Percentiles rank a stretch among this genome's conserved stretches.
Evolutionary conservation across 2,797 vertebrate species (phyloP).

Genomic region (Cyclopterus lumpus): DNA sequence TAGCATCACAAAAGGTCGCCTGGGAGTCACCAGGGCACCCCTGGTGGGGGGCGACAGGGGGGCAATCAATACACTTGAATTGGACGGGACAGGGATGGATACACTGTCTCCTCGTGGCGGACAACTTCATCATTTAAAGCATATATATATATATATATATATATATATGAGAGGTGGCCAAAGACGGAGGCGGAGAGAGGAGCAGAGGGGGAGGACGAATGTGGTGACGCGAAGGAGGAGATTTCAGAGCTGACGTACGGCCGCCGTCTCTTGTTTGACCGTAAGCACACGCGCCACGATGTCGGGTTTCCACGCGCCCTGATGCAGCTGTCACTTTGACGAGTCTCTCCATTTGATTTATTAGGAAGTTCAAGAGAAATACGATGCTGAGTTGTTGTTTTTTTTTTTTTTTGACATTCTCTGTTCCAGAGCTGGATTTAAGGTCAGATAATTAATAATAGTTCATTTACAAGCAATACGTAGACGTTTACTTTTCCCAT

Average conservation of each 20-base stretch:
- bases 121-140: conserved; percentile 30
- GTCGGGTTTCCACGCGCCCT: conserved; percentile 5
- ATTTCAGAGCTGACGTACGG: conserved; percentile 19
- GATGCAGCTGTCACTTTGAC: conserved; percentile 18
- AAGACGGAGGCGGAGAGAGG: conserved; percentile 19
- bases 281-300: conserved; percentile 28
- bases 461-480: conserved; percentile 2
- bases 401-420: too few relatives aligned
- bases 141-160: too few relatives aligned
- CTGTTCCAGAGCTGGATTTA: too few relatives aligned
- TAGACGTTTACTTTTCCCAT: background rate
- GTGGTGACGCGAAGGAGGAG: background rate
- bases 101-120: background rate
- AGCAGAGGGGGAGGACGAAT: conserved; percentile 5
- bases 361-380: background rate
- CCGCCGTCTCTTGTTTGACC: conserved; percentile 35
- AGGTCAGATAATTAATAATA: too few relatives aligned
- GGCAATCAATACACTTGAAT: conserved; percentile 40
- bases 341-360: conserved; percentile 2
- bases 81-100: conserved; percentile 15
- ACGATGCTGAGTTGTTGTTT: too few relatives aligned
- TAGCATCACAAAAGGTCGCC: conserved; percentile 57
- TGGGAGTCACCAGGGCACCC: conserved; percentile 28
- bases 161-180: conserved; percentile 4
- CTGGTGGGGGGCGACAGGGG: conserved; percentile 16